phyloP scores from a whole-genome alignment of 2,888 invertebrate genomes.

The Tetropium fuscum region DNA sequence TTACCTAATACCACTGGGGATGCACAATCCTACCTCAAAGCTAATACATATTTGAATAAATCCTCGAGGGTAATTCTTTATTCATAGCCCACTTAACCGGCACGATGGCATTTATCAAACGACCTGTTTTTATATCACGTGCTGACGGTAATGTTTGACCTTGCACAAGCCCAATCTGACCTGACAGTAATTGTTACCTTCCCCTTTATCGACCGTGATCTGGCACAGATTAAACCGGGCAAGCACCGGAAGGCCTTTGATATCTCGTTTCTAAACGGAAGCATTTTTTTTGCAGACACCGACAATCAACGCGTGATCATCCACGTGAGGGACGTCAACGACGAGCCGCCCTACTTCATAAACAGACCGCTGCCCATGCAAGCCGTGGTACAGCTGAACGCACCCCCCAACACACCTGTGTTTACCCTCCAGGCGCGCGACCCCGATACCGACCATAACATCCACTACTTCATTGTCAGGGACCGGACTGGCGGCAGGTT shows the following conservation, averaged over 20 bases:
- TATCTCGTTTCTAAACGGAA: constrained; percentile 5
- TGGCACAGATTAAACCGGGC: background rate
- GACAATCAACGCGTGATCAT: constrained; percentile 96
- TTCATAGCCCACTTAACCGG: background rate
- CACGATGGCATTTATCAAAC: background rate
- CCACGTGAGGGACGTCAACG: constrained; percentile 95
- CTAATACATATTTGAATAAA: background rate
- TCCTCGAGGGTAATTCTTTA: background rate
- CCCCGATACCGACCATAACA: constrained; percentile 96
- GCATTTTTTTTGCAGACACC: constrained; percentile 75
- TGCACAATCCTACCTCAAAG: background rate
- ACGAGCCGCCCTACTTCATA: constrained; percentile 97
- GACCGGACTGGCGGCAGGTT: constrained; percentile 82
- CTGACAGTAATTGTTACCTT: too few species aligned
- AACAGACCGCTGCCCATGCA: constrained; percentile 98
- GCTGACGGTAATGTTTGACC: constrained; percentile 4
- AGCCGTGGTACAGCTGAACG: constrained; percentile 95
- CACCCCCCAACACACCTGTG: constrained; percentile 94
- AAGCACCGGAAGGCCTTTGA: constrained; percentile 14
- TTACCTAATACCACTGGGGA: too few species aligned
- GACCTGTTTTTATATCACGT: constrained; percentile 16
- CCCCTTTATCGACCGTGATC: constrained; percentile 20
- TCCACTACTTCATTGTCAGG: constrained; percentile 95
- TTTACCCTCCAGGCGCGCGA: constrained; percentile 98
- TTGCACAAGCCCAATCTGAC: constrained; percentile 11